Evolutionary conservation across 2,888 invertebrate genomes (phyloP), one percentile per base, ranked within the genome.

Genomic region (Drosophila ustulata): DNA sequence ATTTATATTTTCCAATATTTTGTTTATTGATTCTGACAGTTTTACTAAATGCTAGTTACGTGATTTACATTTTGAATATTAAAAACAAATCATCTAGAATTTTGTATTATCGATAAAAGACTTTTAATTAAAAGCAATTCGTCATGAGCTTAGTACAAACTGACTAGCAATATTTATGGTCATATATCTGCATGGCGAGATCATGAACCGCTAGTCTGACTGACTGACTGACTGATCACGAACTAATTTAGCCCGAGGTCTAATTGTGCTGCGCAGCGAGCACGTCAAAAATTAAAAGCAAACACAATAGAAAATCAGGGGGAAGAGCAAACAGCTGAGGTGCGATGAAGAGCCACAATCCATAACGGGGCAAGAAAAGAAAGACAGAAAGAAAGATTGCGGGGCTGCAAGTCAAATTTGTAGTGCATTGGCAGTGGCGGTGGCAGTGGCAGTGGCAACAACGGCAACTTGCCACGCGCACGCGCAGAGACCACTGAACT

Each of bases 201-300:
- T 71, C 61, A 37, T 68, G 68, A 73, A 72, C 88, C 82, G 88
- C 82, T 83, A 87, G 59, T 5, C 13, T 41, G 39, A 41, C 39
- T 41, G 37, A 23, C 41, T 34, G 66, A 26, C 56, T 52, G 52
- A 74, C 75, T 70, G 88, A 81, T 78, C 84, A 81, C 78, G 71
- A 71, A 73, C 73, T 72, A 66, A 66, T 88, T 82, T 55, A 46
- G 45, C 62, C 62, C 23, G 47, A 43, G 71, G 71, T 77, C 70
- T 86, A 86, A 85, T 85, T 85, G 80, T 58, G 79, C 56, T 46
- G 59, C 53, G 76, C 50, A 18, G 51, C 49, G 9, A 58, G 71
- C 89, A 85, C 85, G 88, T 85, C 78, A 71, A 71, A 87, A 87
- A 85, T 85, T 77, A 85, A 89, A 85, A 87, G 85, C 88, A 87